These are phyloP conservation scores for Heterochromis multidens DNA, from an alignment of 2,113 vertebrate genomes.

Conservation along the genomic window DNA sequence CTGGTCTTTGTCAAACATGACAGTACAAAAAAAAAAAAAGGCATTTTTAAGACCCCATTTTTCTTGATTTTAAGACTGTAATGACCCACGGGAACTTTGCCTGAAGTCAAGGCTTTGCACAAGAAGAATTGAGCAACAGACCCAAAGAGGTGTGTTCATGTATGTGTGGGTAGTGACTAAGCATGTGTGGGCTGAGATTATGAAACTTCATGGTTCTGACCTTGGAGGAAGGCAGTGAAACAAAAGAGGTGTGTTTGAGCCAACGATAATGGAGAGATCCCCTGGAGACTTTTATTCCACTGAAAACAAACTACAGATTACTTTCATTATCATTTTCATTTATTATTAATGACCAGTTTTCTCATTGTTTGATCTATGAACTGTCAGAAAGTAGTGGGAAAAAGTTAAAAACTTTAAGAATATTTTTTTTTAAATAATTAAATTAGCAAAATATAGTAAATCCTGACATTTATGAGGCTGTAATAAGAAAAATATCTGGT, in stretches of 20 bases:
- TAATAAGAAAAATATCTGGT: neutral
- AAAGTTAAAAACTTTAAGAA: no score
- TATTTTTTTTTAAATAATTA: neutral
- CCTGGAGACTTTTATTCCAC: neutral
- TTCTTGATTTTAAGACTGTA: neutral
- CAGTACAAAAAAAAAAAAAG: neutral
- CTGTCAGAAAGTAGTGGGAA: neutral
- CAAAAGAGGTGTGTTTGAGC: neutral
- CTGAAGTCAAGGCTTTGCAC: neutral
- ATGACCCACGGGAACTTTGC: neutral
- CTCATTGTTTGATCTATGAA: neutral
- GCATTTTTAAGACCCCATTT: neutral
- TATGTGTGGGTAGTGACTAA: neutral
- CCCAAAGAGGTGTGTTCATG: neutral
- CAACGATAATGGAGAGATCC: conserved; percentile 24
- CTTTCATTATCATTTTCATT: neutral
- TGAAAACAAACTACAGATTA: neutral
- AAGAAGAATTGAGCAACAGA: conserved; percentile 21
- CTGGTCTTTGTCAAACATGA: neutral
- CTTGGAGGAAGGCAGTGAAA: neutral
- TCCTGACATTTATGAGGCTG: neutral
- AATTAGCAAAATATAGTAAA: neutral
- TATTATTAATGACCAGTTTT: neutral
- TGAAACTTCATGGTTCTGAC: conserved; percentile 35
- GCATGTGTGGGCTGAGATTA: conserved; percentile 27